A percentile compares a stretch with the other conserved stretches of the same genome.
Conservation (phyloP, 2,113 vertebrate genomes). For the Amphiprion ocellaris region DNA sequence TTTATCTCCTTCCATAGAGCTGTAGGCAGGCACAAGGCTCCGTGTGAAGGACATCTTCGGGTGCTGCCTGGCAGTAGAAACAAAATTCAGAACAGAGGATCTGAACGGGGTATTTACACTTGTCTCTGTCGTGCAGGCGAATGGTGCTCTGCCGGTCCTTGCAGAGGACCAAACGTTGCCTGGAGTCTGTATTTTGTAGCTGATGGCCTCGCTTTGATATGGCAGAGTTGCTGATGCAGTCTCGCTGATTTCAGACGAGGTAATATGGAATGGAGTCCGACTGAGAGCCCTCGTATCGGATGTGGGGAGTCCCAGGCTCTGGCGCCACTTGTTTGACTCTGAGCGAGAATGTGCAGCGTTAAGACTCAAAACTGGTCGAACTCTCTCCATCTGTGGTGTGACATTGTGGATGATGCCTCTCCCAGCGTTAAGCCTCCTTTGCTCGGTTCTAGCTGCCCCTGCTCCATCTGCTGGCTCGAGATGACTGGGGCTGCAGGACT, state of each 20-base stretch:
- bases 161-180: slow-evolving; percentile 57
- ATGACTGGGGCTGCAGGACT: slow-evolving; percentile 45
- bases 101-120: slow-evolving; percentile 28
- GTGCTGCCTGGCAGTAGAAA: slow-evolving; percentile 56
- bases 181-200: slow-evolving; percentile 57
- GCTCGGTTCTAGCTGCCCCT: slow-evolving; percentile 48
- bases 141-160: slow-evolving; percentile 50
- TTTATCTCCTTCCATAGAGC: slow-evolving; percentile 50
- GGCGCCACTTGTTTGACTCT: slow-evolving; percentile 73
- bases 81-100: slow-evolving; percentile 50
- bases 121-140: slow-evolving; percentile 45
- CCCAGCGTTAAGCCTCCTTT: slow-evolving; percentile 9
- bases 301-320: slow-evolving; percentile 74
- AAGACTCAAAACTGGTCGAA: slow-evolving; percentile 12
- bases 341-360: slow-evolving; percentile 50
- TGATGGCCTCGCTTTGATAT: slow-evolving; percentile 32
- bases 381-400: slow-evolving; percentile 16
- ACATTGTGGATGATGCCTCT: neutral
- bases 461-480: slow-evolving; percentile 71
- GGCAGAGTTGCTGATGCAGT: slow-evolving; percentile 7
- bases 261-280: slow-evolving; percentile 72
- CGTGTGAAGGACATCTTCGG: slow-evolving; percentile 57
- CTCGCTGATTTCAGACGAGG: slow-evolving; percentile 56
- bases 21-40: slow-evolving; percentile 17
- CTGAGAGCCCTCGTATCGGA: slow-evolving; percentile 44